Base-by-base conservation (phyloP, 2,888 invertebrate genomes). In the Disparrhopalites patrizii region DNA sequence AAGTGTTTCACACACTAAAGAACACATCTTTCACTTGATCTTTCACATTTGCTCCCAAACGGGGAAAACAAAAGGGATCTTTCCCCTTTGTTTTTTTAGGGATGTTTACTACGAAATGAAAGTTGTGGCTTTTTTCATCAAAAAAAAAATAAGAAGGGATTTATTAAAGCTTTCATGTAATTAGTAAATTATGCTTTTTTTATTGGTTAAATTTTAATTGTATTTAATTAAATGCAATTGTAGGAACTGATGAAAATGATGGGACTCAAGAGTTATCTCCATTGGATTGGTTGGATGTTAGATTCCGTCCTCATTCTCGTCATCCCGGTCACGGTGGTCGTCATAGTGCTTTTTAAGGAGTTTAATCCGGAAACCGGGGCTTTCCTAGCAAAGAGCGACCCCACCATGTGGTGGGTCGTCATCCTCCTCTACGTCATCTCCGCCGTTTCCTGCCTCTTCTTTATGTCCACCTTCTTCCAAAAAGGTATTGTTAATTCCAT, bases 211-310 rank as follows among this genome's bases (percentile, higher is more conserved):
- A 23, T 18, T 23, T 27, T 28, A 43, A 3, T 60, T 52, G 8
- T 31, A 55, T 58, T n/a, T 55, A 23, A 61, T 62, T 56, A 56
- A 63, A 70, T 77, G n/a, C 72, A n/a, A n/a, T n/a, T n/a, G n/a
- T n/a, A 83, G 82, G 84, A 84, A 76, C 79, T 83, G 47, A 82
- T 84, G 83, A 81, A 82, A 76, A 81, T 84, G 78, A 83, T 83
- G 83, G 83, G 84, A 1, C 74, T 84, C 55, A 79, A 78, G 36
- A 79, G 78, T 69, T 83, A 82, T 81, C 76, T 83, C 68, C 81
- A 83, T 71, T 83, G 83, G 83, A 28, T 78, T 25, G 81, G 83
- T n/a, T 82, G 83, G 81, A 81, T 82, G 73, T 68, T 82, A 51
- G 80, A 81, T 70, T 80, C 80, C 62, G 70, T 81, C 55, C 43